Base-by-base conservation (phyloP, 2,113 vertebrate genomes). In the Pithys albifrons region DNA sequence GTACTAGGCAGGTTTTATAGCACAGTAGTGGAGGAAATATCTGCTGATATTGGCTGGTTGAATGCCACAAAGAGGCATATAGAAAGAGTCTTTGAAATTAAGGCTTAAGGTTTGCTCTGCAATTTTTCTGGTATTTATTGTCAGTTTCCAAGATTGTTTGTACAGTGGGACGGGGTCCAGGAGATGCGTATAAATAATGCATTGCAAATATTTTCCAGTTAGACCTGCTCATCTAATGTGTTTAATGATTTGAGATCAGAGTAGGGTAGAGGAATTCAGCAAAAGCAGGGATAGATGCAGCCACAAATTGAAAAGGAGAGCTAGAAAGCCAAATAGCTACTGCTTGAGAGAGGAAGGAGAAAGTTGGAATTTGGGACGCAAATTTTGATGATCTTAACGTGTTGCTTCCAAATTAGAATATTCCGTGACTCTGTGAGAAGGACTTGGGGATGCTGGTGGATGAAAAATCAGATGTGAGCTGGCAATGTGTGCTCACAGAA, bases 51-150 rank as follows among this genome's bases (percentile, higher is more conserved):
- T 84, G 54, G 52, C 54, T 79, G 39, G 19, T 85, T 79, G 18
- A 82, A 70, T 76, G 55, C 18, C 43, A 76, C 33, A 88, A 79
- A 83, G 14, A 65, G 9, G 12, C 19, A 85, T 13, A n/a, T 6
- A 62, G 61, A 78, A 76, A 91, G 19, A 77, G 28, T 67, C 27
- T 58, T 59, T 61, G 57, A 91, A 94, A 90, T 87, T 7, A 72
- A 75, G 13, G 24, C 28, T 85, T 91, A 31, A 41, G 28, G 52
- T 79, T 59, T 85, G 9, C 35, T 45, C 57, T 77, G 33, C 59
- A 77, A 48, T 33, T 91, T 73, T 95, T 83, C 43, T 12, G 70
- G 35, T 27, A 48, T 31, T 43, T 4, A 7, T 35, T 85, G 6
- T 39, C 0, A 0, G 14, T 52, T 93, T 91, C 57, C 35, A 64